phyloP scores from a whole-genome alignment of 2,113 vertebrate species.

The Electrona antarctica region DNA sequence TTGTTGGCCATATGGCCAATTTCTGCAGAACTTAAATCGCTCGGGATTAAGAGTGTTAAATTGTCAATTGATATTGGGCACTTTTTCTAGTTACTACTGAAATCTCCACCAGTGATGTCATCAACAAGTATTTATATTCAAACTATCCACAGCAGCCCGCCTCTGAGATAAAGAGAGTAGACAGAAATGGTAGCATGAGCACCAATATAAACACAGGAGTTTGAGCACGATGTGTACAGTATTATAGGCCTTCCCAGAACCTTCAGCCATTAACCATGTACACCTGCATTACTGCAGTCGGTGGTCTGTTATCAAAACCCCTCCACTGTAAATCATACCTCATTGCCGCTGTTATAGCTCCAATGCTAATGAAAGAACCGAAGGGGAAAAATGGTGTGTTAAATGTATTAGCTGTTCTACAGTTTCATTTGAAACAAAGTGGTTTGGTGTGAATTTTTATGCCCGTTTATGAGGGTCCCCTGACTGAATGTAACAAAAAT shows the following conservation, averaged over 20 bases:
- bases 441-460: conserved; percentile 40
- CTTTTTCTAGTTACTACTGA: no score
- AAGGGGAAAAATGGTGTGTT: background rate
- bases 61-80: no score
- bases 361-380: conserved; percentile 1
- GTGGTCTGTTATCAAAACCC: conserved; percentile 9
- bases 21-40: no score
- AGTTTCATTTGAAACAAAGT: conserved; percentile 45
- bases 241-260: background rate
- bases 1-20: no score
- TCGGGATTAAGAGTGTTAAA: no score
- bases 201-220: no score
- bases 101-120: no score
- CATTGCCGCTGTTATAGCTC: conserved; percentile 7
- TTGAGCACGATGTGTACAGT: no score
- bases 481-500: conserved; percentile 34
- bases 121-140: no score
- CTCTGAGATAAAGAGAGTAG: no score
- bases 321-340: conserved; percentile 18
- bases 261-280: background rate
- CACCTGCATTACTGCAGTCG: background rate
- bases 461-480: conserved; percentile 49
- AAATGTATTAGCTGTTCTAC: conserved; percentile 16
- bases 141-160: no score
- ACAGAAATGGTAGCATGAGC: no score